Percentiles rank a stretch among this genome's conserved stretches.
Conservation (phyloP, 2,113 vertebrate genomes). For the Australoheros scitulus region DNA sequence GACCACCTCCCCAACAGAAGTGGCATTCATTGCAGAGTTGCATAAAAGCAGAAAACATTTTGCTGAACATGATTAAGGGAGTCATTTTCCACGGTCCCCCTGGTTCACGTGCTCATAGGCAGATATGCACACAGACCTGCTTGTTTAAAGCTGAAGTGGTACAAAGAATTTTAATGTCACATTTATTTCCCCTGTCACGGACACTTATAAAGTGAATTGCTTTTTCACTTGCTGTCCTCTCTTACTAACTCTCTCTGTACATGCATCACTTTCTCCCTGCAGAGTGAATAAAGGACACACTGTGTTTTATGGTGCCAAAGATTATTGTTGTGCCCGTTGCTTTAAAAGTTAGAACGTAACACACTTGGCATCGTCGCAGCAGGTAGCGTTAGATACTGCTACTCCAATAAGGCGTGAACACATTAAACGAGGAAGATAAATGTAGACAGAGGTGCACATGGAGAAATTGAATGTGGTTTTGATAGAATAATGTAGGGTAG, state of each 20-base stretch:
- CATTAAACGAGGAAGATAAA: neutral
- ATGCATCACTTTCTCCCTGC: neutral
- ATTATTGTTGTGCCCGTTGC: conserved; percentile 5
- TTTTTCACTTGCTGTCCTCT: conserved; percentile 4
- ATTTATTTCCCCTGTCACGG: conserved; percentile 58
- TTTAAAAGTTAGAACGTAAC: conserved; percentile 38
- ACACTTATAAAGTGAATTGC: conserved; percentile 48
- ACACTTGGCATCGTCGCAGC: conserved; percentile 3
- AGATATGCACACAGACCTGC: neutral
- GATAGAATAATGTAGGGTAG: conserved; percentile 46
- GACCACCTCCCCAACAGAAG: conserved; percentile 10
- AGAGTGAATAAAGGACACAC: conserved; percentile 8
- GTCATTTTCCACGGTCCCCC: neutral
- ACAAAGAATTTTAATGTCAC: conserved; percentile 51
- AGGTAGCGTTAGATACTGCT: neutral
- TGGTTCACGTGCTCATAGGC: neutral
- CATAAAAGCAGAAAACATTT: conserved; percentile 27
- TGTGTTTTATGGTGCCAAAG: conserved; percentile 19
- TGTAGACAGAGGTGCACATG: neutral
- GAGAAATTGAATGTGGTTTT: conserved; percentile 47
- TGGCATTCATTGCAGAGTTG: conserved; percentile 23
- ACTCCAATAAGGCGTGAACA: neutral
- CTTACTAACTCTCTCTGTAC: neutral
- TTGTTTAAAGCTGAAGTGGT: conserved; percentile 23
- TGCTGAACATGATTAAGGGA: conserved; percentile 34